Conservation (phyloP, 2,797 vertebrate genomes). For the Oophaga sylvatica region DNA sequence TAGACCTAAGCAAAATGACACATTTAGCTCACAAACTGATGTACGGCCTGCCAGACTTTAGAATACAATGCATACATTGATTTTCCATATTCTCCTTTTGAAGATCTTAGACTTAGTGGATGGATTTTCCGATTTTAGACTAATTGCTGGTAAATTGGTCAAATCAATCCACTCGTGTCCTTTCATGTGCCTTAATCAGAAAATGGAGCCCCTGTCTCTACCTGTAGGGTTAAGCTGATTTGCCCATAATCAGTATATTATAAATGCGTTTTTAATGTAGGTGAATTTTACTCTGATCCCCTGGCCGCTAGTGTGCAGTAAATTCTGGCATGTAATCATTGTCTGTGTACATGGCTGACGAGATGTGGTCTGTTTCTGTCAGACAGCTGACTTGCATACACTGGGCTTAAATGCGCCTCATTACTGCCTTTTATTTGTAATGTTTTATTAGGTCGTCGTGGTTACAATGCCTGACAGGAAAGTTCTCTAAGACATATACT, state of each 20-base stretch:
- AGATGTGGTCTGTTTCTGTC: constrained; percentile 1
- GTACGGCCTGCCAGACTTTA: no score
- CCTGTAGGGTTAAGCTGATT: neutral
- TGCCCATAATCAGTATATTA: neutral
- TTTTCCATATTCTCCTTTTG: neutral
- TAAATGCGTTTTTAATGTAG: constrained; percentile 4
- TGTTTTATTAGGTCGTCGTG: neutral
- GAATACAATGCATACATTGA: neutral
- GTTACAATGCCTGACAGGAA: neutral
- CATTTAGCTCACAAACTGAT: neutral
- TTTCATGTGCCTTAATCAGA: neutral
- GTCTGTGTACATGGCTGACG: neutral
- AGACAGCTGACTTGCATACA: neutral
- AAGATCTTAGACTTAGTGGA: neutral
- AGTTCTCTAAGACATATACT: neutral
- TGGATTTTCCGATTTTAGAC: neutral
- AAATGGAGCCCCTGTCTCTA: neutral
- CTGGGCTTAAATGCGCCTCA: neutral
- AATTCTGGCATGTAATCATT: neutral
- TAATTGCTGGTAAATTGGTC: constrained; percentile 2
- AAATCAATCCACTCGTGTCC: neutral
- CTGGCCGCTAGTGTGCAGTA: neutral
- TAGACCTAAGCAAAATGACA: neutral
- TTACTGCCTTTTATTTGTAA: neutral
- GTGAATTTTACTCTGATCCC: neutral